Evolutionary conservation across 2,113 vertebrate species (phyloP), one percentile per base, ranked within the genome.

Genomic region (Promerops cafer): DNA sequence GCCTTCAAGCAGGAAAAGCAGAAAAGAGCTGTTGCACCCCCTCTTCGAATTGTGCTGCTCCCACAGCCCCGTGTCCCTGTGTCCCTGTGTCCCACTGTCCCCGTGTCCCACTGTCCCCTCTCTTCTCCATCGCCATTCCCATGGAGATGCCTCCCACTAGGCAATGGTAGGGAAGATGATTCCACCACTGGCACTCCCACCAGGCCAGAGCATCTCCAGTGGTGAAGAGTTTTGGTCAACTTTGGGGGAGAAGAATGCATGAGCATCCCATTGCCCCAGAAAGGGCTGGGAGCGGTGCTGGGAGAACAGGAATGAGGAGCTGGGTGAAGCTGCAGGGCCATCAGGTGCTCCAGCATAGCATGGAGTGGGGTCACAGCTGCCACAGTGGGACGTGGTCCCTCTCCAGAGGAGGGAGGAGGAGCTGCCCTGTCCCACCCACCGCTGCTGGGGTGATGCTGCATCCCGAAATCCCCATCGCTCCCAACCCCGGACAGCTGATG

Each of bases 381-480:
- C 15, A 4, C 16, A 0, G 0, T 20, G 64, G 59, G 37, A 17
- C 0, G 0, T 10, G 53, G 63, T 44, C 10, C 24, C 42, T 23
- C 15, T 63, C 17, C 37, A 11, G 28, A 7, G 17, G 10, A 18
- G 42, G 30, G 49, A 59, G 23, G 26, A 44, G 60, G 56, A 59
- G 45, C 24, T 35, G 7, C 56, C 61, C 27, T 53, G 30, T 47
- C 57, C 81, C 49, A 37, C 4, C 33, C 11, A 2, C 28, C 33
- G 2, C 82, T 70, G 65, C 60, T 0, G 0, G 10, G 54, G 50
- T 1, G 0, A 53, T 20, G 54, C n/a, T 0, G 3, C 6, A 31
- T 53, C 87, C 64, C 21, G 3, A 82, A 84, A 71, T 44, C 53
- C 19, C 11, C 10, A 28, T 11, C 0, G 3, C 17, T 23, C 40